phyloP scores from a whole-genome alignment of 2,113 vertebrate species.

The Myotis brandtii region DNA sequence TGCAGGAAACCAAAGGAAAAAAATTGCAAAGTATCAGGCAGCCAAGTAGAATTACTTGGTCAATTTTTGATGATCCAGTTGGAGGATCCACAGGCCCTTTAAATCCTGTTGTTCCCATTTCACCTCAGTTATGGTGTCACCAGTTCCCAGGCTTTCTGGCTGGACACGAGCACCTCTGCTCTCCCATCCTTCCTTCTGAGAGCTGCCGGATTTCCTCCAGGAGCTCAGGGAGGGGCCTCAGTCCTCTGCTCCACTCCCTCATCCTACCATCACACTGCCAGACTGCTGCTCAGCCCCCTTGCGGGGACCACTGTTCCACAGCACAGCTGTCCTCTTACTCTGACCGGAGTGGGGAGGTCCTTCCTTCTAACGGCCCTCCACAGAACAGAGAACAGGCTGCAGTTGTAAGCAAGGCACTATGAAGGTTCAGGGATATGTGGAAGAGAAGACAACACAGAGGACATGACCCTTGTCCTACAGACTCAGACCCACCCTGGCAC shows the following conservation, averaged over 20 bases:
- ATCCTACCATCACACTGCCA: background rate
- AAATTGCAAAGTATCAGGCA: background rate
- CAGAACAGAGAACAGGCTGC: background rate
- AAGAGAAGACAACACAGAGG: background rate
- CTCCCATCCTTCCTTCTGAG: background rate
- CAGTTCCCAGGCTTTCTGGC: background rate
- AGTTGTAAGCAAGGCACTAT: background rate
- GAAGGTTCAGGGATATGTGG: background rate
- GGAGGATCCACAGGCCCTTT: background rate
- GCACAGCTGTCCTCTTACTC: background rate
- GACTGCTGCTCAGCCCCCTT: background rate
- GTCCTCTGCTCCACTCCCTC: background rate
- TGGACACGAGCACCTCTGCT: background rate
- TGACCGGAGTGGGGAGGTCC: background rate
- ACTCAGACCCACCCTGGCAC: too few species aligned
- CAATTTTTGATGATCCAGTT: background rate
- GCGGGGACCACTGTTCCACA: background rate
- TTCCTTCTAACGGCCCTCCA: background rate
- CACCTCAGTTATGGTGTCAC: background rate
- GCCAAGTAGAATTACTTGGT: background rate
- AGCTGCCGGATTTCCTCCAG: fast-evolving
- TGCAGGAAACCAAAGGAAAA: background rate
- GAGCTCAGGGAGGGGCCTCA: fast-evolving
- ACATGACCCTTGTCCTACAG: background rate
- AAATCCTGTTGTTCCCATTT: too few species aligned